Evolutionary conservation across 2,888 invertebrate species (phyloP).

Genomic region (Adelphocoris suturalis): DNA sequence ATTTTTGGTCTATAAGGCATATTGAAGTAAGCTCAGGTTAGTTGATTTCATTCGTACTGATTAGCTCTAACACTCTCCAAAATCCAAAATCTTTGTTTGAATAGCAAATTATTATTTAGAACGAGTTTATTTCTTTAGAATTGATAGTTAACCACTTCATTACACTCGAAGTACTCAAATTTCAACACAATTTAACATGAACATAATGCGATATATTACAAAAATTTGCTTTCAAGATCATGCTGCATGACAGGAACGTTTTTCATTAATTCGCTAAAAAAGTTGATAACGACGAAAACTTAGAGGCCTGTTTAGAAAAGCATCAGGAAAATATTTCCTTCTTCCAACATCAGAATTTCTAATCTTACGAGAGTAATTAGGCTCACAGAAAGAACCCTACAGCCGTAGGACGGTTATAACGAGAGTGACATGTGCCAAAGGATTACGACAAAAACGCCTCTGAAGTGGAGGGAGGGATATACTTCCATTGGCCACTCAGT

Average conservation of each 20-base stretch:
- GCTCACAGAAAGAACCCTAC: not conserved
- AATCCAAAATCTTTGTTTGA: too few species aligned
- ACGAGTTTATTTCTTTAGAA: too few species aligned
- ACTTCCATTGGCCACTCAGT: not conserved
- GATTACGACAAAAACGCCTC: conserved; percentile 2
- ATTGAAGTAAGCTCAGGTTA: too few species aligned
- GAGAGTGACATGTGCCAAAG: not conserved
- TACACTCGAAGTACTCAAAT: too few species aligned
- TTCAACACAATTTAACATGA: too few species aligned
- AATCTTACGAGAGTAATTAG: conserved; percentile 18
- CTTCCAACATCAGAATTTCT: not conserved
- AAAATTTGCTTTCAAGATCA: too few species aligned
- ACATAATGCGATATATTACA: too few species aligned
- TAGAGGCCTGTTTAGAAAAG: not conserved
- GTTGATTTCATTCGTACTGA: too few species aligned
- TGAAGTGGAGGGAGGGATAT: not conserved
- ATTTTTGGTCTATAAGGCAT: too few species aligned
- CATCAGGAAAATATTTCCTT: not conserved
- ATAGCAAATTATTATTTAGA: too few species aligned
- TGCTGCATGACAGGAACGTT: not conserved
- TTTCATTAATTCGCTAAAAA: not conserved
- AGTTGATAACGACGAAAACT: not conserved
- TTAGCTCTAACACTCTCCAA: too few species aligned
- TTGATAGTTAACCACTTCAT: too few species aligned
- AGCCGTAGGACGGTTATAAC: not conserved